Evolutionary conservation across 2,113 vertebrate genomes (phyloP).

Genomic region (Proterorhinus semilunaris): DNA sequence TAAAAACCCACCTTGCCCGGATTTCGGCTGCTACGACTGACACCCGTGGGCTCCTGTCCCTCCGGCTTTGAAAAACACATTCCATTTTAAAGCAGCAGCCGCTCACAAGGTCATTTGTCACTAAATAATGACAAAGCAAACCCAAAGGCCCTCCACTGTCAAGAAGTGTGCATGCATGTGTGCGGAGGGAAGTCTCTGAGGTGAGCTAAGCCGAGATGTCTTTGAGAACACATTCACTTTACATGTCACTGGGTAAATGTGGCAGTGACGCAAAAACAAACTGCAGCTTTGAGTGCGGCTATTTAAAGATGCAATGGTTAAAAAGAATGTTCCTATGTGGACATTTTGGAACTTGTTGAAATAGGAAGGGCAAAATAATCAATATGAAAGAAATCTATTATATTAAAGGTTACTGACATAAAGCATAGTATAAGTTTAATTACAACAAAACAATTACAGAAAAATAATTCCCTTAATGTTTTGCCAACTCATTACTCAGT

Average conservation of each 20-base stretch:
- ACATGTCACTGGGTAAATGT: slow-evolving; percentile 10
- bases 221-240: slow-evolving; percentile 29
- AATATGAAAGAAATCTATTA: no score
- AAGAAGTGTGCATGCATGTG: slow-evolving; percentile 16
- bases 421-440: no score
- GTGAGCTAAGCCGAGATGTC: slow-evolving; percentile 20
- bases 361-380: neutral
- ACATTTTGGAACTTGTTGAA: neutral
- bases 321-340: neutral
- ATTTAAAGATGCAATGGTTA: neutral
- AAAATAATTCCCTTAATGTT: no score
- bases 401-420: no score
- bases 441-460: no score
- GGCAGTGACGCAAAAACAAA: neutral
- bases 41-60: slow-evolving; percentile 34
- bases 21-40: slow-evolving; percentile 52
- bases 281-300: neutral
- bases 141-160: slow-evolving; percentile 45
- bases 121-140: slow-evolving; percentile 64
- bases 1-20: slow-evolving; percentile 22
- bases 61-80: slow-evolving; percentile 61
- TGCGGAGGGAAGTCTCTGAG: slow-evolving; percentile 15
- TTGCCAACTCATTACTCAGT: no score
- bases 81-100: slow-evolving; percentile 55
- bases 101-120: slow-evolving; percentile 64